phyloP scores from a whole-genome alignment of 2,797 vertebrate genomes.

The Margarornis squamiger region DNA sequence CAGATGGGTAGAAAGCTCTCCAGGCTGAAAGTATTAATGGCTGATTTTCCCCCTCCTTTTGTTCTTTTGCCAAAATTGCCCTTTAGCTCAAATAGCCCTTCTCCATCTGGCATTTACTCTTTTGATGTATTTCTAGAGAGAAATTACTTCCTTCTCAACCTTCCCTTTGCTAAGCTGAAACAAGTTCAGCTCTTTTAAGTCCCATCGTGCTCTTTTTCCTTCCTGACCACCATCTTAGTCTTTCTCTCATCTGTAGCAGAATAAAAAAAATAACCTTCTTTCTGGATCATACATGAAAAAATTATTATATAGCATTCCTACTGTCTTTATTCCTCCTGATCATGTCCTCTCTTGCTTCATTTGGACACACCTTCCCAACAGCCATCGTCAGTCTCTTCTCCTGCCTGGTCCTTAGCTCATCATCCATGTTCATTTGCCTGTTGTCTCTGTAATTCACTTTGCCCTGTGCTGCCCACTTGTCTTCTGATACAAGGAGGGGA shows the following conservation, averaged over 20 bases:
- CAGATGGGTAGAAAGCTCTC: not conserved
- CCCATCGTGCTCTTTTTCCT: not conserved
- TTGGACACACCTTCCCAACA: not conserved
- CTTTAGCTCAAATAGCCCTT: not conserved
- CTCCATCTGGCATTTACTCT: not conserved
- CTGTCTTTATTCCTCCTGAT: not conserved
- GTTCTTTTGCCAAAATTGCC: not conserved
- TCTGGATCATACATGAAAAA: not conserved
- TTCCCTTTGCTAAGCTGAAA: not conserved
- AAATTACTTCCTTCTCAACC: not conserved
- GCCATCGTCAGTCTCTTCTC: not conserved
- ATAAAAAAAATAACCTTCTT: not conserved
- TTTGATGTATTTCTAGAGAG: slow-evolving; percentile 2
- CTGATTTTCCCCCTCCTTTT: not conserved
- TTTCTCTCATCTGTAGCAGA: not conserved
- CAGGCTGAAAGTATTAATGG: not conserved
- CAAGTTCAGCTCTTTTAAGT: not conserved
- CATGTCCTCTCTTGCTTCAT: not conserved
- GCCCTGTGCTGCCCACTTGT: not conserved
- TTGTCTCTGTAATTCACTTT: not conserved
- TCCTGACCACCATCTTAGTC: not conserved
- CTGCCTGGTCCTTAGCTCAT: not conserved
- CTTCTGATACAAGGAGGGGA: not conserved
- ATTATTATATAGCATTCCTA: not conserved
- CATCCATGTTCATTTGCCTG: not conserved